Percentiles rank a stretch among this genome's conserved stretches.
phyloP scores from a whole-genome alignment of 2,113 vertebrate species.

The Leptodactylus fuscus region DNA sequence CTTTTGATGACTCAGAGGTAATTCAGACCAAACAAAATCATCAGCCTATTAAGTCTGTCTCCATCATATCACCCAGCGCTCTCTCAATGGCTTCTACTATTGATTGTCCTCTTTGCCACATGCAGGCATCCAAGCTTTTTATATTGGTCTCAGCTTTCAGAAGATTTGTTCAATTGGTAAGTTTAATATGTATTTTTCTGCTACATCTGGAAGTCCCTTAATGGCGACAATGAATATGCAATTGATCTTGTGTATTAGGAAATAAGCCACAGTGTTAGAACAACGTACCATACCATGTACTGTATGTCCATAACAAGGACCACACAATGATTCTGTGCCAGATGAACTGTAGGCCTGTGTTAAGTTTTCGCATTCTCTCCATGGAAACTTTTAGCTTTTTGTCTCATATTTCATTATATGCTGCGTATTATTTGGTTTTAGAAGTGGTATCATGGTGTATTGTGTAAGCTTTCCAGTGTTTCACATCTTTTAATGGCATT shows the following conservation, averaged over 20 bases:
- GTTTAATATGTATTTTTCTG: slow-evolving; percentile 39
- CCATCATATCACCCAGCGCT: slow-evolving; percentile 54
- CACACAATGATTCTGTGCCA: background rate
- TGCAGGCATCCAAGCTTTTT: slow-evolving; percentile 62
- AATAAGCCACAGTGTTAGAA: background rate
- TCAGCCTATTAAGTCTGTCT: slow-evolving; percentile 51
- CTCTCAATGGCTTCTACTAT: slow-evolving; percentile 57
- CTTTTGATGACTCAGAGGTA: slow-evolving; percentile 56
- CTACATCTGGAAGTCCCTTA: slow-evolving; percentile 33
- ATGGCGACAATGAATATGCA: background rate
- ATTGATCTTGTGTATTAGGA: background rate
- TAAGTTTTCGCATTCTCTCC: background rate
- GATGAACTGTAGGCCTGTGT: background rate
- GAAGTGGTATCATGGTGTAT: background rate
- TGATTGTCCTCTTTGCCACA: slow-evolving; percentile 61
- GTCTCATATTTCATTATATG: too few species aligned
- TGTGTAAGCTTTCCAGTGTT: background rate
- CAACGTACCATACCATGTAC: background rate
- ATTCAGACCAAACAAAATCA: slow-evolving; percentile 57
- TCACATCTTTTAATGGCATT: background rate
- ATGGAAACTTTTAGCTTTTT: background rate
- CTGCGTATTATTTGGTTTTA: too few species aligned
- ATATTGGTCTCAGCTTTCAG: slow-evolving; percentile 61
- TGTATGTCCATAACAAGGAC: background rate
- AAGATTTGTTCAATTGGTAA: slow-evolving; percentile 62